These are phyloP conservation scores for Diadegma fenestrale DNA, from an alignment of 2,888 invertebrate genomes.

Conservation along the genomic window DNA sequence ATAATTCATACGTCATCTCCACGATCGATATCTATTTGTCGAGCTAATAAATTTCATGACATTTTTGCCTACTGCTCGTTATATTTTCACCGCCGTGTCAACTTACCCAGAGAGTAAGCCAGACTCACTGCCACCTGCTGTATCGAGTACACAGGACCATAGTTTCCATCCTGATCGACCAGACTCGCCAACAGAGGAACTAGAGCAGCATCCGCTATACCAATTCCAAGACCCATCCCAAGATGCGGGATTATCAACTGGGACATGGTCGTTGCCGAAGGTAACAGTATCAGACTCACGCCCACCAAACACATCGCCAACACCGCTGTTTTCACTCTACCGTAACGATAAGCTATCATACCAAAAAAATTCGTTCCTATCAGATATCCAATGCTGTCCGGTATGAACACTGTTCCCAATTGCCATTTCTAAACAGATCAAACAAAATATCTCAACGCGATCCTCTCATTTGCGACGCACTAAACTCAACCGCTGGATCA, in stretches of 20 bases:
- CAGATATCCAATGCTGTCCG: conserved; percentile 94
- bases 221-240: conserved; percentile 92
- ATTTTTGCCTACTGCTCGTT: neutral
- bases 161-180: conserved; percentile 89
- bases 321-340: conserved; percentile 88
- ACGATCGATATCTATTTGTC: neutral
- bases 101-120: conserved; percentile 91
- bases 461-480: neutral
- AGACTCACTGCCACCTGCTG: conserved; percentile 93
- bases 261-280: conserved; percentile 87
- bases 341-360: conserved; percentile 87
- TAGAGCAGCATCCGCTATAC: conserved; percentile 92
- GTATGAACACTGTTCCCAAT: conserved; percentile 93
- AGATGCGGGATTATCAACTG: conserved; percentile 92
- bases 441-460: neutral
- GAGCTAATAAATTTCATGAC: neutral
- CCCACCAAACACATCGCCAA: conserved; percentile 88
- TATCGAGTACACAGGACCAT: conserved; percentile 93
- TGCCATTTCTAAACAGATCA: conserved; percentile 88
- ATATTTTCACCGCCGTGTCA: neutral
- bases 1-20: neutral
- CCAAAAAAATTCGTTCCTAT: conserved; percentile 93
- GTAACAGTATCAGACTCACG: conserved; percentile 88
- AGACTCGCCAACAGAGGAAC: conserved; percentile 92
- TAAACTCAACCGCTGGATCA: too few species aligned